phyloP scores from a whole-genome alignment of 2,888 invertebrate genomes.

The Andrena flavipes region DNA sequence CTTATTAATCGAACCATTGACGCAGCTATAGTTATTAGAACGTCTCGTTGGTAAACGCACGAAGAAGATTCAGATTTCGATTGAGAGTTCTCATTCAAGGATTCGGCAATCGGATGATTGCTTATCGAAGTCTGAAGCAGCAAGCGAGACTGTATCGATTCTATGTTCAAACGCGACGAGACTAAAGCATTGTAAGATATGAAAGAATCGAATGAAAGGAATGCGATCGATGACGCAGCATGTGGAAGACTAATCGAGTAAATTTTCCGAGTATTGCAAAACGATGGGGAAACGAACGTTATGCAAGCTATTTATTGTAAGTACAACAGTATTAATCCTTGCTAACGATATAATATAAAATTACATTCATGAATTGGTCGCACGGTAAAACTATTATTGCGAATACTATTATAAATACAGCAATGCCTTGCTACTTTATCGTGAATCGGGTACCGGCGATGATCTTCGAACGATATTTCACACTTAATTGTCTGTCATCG shows the following conservation, averaged over 20 bases:
- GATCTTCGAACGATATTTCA: slow-evolving; percentile 14
- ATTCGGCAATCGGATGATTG: background rate
- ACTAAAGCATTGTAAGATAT: background rate
- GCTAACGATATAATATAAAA: slow-evolving; percentile 65
- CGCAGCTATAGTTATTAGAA: background rate
- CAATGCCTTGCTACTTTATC: too few species aligned
- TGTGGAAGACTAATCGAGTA: slow-evolving; percentile 15
- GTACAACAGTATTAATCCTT: slow-evolving; percentile 81
- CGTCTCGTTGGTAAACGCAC: background rate
- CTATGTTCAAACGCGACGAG: slow-evolving; percentile 3
- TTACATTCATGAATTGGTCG: slow-evolving; percentile 69
- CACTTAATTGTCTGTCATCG: slow-evolving; percentile 18
- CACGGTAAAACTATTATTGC: slow-evolving; percentile 47
- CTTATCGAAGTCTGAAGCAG: background rate
- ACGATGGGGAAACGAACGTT: slow-evolving; percentile 45
- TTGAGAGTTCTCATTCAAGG: background rate
- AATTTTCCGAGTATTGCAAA: slow-evolving; percentile 10
- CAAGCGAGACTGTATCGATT: slow-evolving; percentile 4
- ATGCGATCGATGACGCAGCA: slow-evolving; percentile 14
- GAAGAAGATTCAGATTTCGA: slow-evolving; percentile 3
- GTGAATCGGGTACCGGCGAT: too few species aligned
- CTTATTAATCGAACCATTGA: background rate
- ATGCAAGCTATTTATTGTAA: slow-evolving; percentile 77
- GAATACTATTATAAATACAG: slow-evolving; percentile 53
- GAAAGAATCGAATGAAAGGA: background rate